Conservation (phyloP, 2,888 invertebrate genomes). For the Clostera curtula region DNA sequence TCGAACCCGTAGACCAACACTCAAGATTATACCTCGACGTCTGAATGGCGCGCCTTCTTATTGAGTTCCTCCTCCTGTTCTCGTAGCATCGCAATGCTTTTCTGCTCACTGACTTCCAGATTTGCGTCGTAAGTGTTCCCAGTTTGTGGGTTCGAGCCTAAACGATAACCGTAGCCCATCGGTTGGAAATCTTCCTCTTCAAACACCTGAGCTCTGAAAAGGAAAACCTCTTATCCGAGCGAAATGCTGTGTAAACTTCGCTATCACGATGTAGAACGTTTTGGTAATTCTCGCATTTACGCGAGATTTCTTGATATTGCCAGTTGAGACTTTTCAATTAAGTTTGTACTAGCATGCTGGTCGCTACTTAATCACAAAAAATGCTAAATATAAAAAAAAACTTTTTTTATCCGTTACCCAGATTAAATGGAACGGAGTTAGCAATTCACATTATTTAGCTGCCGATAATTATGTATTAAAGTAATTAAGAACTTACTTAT, state of each 20-base stretch:
- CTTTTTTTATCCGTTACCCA: too few relatives aligned
- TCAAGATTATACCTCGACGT: slow-evolving; percentile 71
- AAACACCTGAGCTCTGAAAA: slow-evolving; percentile 84
- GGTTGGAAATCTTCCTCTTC: slow-evolving; percentile 98
- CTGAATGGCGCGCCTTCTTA: slow-evolving; percentile 77
- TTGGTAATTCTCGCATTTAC: too few relatives aligned
- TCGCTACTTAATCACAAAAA: not conserved
- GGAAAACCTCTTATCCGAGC: not conserved
- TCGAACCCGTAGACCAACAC: too few relatives aligned
- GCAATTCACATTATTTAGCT: too few relatives aligned
- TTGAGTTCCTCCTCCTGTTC: slow-evolving; percentile 94
- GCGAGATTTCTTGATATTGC: too few relatives aligned
- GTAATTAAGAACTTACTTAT: slow-evolving; percentile 77
- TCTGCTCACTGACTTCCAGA: slow-evolving; percentile 86
- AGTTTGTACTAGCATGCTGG: not conserved
- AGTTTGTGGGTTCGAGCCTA: slow-evolving; percentile 73
- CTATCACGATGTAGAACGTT: too few relatives aligned
- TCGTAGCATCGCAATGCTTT: slow-evolving; percentile 86
- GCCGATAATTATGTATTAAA: too few relatives aligned
- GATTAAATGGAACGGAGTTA: too few relatives aligned
- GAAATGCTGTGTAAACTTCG: too few relatives aligned
- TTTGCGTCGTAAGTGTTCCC: slow-evolving; percentile 61
- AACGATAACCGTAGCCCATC: slow-evolving; percentile 90
- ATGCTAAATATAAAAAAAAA: not conserved
- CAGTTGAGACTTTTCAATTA: too few relatives aligned